A percentile compares a stretch with the other conserved stretches of the same genome.
Evolutionary conservation across 2,113 vertebrate species (phyloP).

Genomic region (Salvelinus alpinus): DNA sequence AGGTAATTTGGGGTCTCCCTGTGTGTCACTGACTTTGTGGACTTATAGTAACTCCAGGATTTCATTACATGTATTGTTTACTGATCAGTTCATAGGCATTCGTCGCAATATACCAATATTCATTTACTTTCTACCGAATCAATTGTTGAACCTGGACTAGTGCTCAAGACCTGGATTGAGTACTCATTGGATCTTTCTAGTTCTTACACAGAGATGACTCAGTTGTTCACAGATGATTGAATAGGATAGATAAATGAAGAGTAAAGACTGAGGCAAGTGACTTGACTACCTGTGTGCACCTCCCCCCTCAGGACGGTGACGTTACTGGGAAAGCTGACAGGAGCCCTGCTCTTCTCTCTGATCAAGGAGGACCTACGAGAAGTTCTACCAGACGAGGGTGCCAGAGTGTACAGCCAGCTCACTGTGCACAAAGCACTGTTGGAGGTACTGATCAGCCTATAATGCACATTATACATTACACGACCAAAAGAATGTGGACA

Average conservation of each 20-base stretch:
- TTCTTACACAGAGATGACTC: not conserved
- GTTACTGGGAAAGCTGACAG: conserved; percentile 74
- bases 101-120: not conserved
- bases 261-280: not conserved
- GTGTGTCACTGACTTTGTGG: not conserved
- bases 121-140: not conserved
- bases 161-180: not conserved
- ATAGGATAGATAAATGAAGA: not conserved
- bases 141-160: not conserved
- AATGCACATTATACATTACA: too few relatives aligned
- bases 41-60: not conserved
- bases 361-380: conserved; percentile 78
- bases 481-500: too few relatives aligned
- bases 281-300: not conserved
- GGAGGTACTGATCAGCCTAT: conserved; percentile 67
- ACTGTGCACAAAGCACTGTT: conserved; percentile 82
- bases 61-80: not conserved
- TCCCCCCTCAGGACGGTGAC: conserved; percentile 65
- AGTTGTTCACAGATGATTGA: not conserved
- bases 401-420: conserved; percentile 87
- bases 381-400: conserved; percentile 78
- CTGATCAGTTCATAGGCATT: not conserved
- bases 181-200: not conserved
- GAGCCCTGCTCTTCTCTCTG: conserved; percentile 80
- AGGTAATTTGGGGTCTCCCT: not conserved